Base-by-base conservation (phyloP, 2,888 invertebrate species). In the Drosophila monieri region DNA sequence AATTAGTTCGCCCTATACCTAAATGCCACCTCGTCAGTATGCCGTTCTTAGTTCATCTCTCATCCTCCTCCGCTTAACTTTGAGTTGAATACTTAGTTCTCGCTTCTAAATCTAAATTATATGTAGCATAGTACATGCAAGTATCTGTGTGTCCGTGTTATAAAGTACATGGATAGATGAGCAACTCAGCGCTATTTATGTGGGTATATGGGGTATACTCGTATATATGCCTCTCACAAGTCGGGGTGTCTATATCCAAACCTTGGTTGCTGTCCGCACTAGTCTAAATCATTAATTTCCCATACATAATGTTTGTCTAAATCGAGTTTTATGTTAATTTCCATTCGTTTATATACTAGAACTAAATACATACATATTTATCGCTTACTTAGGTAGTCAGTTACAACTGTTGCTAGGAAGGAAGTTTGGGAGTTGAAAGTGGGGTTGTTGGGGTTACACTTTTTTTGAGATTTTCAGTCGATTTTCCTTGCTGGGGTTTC, bases 51-150 rank as follows among this genome's bases (percentile, higher is more conserved):
- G 76, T 76, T 69, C 25, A 71, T 65, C 61, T 69, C 73, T 84
- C 76, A 53, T 53, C 41, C 12, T 47, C 43, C 30, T 70, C 47
- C 68, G 67, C 79, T 76, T 76, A 77, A 84, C 70, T 62, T 71
- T 71, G 59, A 69, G 62, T 78, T 75, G 56, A 74, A 73, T 80
- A 84, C 74, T 74, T 72, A 70, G 59, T 77, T 64, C 69, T 74
- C 80, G 75, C 80, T 78, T 77, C 86, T 85, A 88, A 66, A 78
- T 73, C 86, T 85, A 88, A 88, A 86, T 77, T 88, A 84, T 68
- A 79, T 78, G 69, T 88, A 83, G 76, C 73, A 73, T 61, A 66
- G 65, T 85, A 55, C 21, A 64, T 64, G 62, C 62, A 64, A 37
- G 51, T 51, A 65, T 62, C 43, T 59, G 48, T 62, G 64, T 78